Conservation (phyloP, 2,888 invertebrate species). For the Petrophora chlorosata region DNA sequence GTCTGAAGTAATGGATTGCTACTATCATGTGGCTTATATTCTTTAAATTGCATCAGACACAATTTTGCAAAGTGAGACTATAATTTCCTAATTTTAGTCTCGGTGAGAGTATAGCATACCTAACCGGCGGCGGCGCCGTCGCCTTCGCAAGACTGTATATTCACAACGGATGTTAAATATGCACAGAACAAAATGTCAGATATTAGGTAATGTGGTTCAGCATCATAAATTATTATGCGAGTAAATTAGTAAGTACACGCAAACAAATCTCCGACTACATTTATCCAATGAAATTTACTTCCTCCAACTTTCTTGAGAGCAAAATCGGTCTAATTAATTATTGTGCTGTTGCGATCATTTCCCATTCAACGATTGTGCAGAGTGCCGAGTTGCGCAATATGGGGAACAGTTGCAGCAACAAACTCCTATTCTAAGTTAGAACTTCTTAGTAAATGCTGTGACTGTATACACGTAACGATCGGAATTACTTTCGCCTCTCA, state of each 20-base stretch:
- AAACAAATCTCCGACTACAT: too few relatives aligned
- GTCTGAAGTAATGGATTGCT: conserved; percentile 11
- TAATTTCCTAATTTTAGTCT: conserved; percentile 12
- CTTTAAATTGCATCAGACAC: conserved; percentile 4
- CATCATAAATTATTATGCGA: too few relatives aligned
- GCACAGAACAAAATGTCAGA: too few relatives aligned
- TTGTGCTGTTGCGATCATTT: background rate
- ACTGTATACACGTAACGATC: conserved; percentile 29
- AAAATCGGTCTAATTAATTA: conserved; percentile 16
- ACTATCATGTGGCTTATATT: conserved; percentile 4
- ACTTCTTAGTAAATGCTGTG: conserved; percentile 18
- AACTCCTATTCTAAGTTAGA: conserved; percentile 12
- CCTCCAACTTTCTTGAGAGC: conserved; percentile 12
- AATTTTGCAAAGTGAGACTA: conserved; percentile 7
- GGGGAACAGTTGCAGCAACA: conserved; percentile 19
- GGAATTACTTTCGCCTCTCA: conserved; percentile 66
- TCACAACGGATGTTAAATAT: too few relatives aligned
- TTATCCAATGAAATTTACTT: conserved; percentile 6
- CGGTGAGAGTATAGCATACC: too few relatives aligned
- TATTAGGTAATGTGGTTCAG: too few relatives aligned
- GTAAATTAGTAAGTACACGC: too few relatives aligned
- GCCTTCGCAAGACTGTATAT: too few relatives aligned
- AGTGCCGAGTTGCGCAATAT: conserved; percentile 33
- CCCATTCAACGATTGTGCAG: conserved; percentile 24
- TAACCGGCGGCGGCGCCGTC: too few relatives aligned